Base-by-base conservation (phyloP, 2,797 vertebrate genomes). In the Rachycentron canadum region DNA sequence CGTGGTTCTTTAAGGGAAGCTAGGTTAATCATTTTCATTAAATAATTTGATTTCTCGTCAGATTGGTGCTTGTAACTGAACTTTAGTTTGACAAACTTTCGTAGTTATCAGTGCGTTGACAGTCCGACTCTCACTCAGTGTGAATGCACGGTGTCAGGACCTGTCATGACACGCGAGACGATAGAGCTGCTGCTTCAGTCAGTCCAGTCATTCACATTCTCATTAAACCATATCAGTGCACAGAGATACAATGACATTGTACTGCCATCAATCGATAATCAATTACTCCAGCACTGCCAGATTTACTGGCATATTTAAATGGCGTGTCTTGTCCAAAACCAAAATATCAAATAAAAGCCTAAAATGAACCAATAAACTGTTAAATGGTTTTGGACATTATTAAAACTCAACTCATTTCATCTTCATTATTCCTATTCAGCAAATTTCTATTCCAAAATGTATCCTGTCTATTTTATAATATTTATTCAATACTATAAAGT, bases 241-340 rank as follows among this genome's bases (percentile, higher is more conserved):
- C 16, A 49, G 38, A 73, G 53, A 81, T 52, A 52, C 50, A 58
- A 55, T 34, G 8, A 32, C 55, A 45, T 19, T 59, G 64, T 23
- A 14, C 40, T n/a, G 62, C 45, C 49, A 30, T 73, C 66, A 71
- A 79, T 88, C 86, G 81, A 86, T 91, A 83, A 85, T 85, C 81
- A 89, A 58, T 87, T 84, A 84, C 64, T 65, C 2, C 19, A 40
- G 58, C 10, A 17, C 25, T 32, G 7, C 34, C 6, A 7, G 34
- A 36, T 36, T 36, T 36, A 7, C 43, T 45, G 43, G 19, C 17
- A 45, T 45, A 45, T 45, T 45, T 43, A 19, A 43, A 43, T 19
- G 17, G 17, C 5, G 19, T 21, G 43, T 19, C 19, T 45, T 21
- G 19, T 17, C 43, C 16, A 17, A 43, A 43, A 4, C 3, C 14